Evolutionary conservation across 2,113 vertebrate species (phyloP), one percentile per base, ranked within the genome.

Genomic region (Perca flavescens): DNA sequence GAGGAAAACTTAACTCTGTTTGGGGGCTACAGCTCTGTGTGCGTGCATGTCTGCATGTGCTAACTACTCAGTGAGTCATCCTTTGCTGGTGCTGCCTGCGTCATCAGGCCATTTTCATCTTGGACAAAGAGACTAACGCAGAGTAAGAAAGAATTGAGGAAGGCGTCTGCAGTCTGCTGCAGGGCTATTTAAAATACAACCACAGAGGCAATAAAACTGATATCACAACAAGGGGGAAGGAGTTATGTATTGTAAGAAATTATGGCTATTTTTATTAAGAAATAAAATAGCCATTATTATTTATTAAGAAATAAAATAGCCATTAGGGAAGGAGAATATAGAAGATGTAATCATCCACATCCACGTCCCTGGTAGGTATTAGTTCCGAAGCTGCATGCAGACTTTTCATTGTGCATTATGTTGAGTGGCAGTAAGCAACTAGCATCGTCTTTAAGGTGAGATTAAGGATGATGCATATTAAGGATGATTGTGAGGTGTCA

Each of bases 41-140:
- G 43, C 34, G 79, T 57, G 57, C 40, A 36, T 34, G 54, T 43
- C 7, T 43, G 40, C 40, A 11, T 43, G 40, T 43, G 56, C 81
- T 86, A 82, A 83, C 84, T 84, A 79, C 82, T 83, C 53, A 69
- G 82, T 94, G 92, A 93, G 79, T 94, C 92, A 93, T 91, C 89
- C 84, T 65, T 79, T 84, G 79, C 85, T 83, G 84, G 56, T 88
- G 75, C 88, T 70, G 88, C 91, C 89, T 92, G 91, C 91, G 89
- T 94, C 92, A 93, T 87, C 83, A 47, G 71, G 82, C 86, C 72
- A 67, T 75, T 82, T 85, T 81, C 80, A 87, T 84, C 82, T 74
- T 66, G 65, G 53, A 80, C 56, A 82, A 57, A 50, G 64, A 89
- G 79, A 76, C 69, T 57, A 28, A 89, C 65, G 66, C 31, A 64